Percentiles rank a stretch among this genome's conserved stretches.
These are phyloP conservation scores for Todiramphus chloris DNA, from an alignment of 2,113 vertebrate species.

Conservation along the genomic window DNA sequence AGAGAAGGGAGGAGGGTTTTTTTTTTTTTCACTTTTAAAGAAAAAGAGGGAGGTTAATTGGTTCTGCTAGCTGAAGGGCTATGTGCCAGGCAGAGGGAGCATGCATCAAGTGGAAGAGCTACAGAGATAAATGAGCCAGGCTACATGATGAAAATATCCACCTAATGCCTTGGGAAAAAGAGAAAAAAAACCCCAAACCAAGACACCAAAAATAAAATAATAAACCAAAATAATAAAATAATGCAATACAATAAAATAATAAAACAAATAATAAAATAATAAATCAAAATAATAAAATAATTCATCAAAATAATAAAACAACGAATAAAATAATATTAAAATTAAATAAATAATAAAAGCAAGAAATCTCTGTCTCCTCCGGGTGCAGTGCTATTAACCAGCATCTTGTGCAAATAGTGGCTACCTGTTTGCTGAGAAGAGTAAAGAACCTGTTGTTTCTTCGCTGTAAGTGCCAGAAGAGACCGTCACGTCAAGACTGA, in stretches of 20 bases:
- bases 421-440: neutral
- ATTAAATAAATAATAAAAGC: neutral
- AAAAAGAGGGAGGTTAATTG: constrained; percentile 68
- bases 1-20: neutral
- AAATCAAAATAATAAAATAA: neutral
- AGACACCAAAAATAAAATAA: neutral
- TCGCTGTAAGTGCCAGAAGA: neutral
- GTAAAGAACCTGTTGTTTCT: neutral
- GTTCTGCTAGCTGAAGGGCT: constrained; percentile 50
- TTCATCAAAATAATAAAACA: neutral
- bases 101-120: constrained; percentile 26
- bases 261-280: neutral
- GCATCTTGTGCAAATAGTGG: neutral
- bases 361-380: neutral
- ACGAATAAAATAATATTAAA: neutral
- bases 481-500: neutral
- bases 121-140: constrained; percentile 56
- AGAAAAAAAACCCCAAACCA: neutral
- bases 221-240: neutral
- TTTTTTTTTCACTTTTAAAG: constrained; percentile 15
- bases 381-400: neutral
- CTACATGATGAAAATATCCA: constrained; percentile 24
- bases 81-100: neutral
- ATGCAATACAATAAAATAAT: neutral
- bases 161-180: neutral